phyloP scores from a whole-genome alignment of 2,888 invertebrate species.

The Phragmatobia fuliginosa region DNA sequence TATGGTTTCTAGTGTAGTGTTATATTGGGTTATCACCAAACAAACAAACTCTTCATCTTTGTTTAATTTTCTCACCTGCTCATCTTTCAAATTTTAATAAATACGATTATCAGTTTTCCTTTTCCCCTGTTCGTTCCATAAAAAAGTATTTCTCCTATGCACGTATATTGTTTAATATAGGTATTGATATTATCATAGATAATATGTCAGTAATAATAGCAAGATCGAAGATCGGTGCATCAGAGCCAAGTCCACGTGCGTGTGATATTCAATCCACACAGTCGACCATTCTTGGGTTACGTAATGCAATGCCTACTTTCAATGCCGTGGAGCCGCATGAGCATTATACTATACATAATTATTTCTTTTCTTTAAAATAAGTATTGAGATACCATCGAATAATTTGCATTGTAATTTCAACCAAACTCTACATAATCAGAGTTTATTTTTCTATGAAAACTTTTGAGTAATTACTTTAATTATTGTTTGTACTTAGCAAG shows the following conservation, averaged over 20 bases:
- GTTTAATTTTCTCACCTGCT: neutral
- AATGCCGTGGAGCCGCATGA: conserved; percentile 70
- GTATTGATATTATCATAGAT: conserved; percentile 1
- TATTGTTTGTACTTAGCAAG: neutral
- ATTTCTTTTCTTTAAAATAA: conserved; percentile 46
- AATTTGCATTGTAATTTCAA: neutral
- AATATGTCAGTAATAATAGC: conserved; percentile 12
- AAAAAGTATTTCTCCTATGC: neutral
- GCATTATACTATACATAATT: conserved; percentile 39
- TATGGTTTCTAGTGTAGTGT: no score
- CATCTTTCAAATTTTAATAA: no score
- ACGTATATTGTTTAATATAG: neutral
- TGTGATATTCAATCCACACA: conserved; percentile 76
- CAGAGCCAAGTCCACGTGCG: conserved; percentile 70
- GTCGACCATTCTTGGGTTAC: conserved; percentile 79
- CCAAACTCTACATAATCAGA: neutral
- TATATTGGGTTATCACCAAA: no score
- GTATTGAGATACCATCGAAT: neutral
- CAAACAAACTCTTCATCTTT: no score
- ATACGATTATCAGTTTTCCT: no score
- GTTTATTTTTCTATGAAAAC: neutral
- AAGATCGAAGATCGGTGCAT: conserved; percentile 28
- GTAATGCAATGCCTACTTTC: conserved; percentile 83
- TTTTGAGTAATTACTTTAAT: neutral
- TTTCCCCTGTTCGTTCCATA: neutral